Evolutionary conservation across 1,140 invertebrate genomes (phyloP).

Genomic region (Drosophila simulans): DNA sequence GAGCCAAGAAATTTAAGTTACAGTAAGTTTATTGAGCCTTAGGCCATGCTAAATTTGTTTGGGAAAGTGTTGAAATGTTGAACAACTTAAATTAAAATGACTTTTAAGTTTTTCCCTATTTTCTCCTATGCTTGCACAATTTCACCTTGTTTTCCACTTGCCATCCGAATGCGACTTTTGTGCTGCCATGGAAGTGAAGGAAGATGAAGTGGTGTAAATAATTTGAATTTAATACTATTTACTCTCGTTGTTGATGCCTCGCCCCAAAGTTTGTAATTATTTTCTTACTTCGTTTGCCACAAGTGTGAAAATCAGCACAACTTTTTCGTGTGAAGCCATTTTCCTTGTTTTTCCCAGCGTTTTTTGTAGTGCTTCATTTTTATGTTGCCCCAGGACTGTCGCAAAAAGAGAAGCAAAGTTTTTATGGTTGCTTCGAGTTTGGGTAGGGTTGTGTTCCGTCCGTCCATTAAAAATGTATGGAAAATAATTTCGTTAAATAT

Average conservation of each 20-base stretch:
- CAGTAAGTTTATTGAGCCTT: slow-evolving; percentile 18
- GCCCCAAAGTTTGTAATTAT: slow-evolving; percentile 75
- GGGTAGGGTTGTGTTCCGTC: background rate
- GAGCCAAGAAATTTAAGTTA: background rate
- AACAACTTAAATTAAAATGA: slow-evolving; percentile 82
- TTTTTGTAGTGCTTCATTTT: slow-evolving; percentile 39
- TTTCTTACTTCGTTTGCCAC: slow-evolving; percentile 71
- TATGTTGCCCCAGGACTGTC: slow-evolving; percentile 44
- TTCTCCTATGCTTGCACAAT: background rate
- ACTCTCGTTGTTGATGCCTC: slow-evolving; percentile 29
- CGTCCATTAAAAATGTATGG: slow-evolving; percentile 58
- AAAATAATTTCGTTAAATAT: slow-evolving; percentile 54
- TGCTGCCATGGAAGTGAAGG: slow-evolving; percentile 9
- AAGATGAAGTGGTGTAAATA: slow-evolving; percentile 34
- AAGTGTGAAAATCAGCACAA: slow-evolving; percentile 78
- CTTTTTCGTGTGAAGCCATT: slow-evolving; percentile 73
- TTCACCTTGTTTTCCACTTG: slow-evolving; percentile 1
- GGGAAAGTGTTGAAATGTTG: slow-evolving; percentile 76
- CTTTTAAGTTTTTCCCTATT: slow-evolving; percentile 62
- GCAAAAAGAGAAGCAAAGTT: slow-evolving; percentile 41
- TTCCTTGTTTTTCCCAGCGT: slow-evolving; percentile 36
- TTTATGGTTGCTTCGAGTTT: slow-evolving; percentile 21
- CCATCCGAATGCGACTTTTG: slow-evolving; percentile 20
- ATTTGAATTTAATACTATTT: slow-evolving; percentile 62
- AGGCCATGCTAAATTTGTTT: slow-evolving; percentile 57